Percentiles rank a stretch among this genome's conserved stretches.
These are phyloP conservation scores for Coreoperca whiteheadi DNA, from an alignment of 2,113 vertebrate species.

Conservation along the genomic window DNA sequence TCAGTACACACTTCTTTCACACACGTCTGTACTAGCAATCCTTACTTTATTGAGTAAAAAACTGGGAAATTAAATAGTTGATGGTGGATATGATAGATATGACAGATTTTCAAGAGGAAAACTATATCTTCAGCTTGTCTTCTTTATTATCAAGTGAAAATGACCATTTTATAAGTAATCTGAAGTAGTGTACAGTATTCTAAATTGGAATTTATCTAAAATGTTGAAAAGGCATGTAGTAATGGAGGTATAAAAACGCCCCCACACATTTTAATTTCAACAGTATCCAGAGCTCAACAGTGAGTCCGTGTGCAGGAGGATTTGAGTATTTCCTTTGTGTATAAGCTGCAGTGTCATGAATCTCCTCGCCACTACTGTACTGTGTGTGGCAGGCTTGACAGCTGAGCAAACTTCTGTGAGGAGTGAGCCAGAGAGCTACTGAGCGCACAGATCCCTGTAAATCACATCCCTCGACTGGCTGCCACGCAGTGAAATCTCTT, in stretches of 20 bases:
- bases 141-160: background rate
- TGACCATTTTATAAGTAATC: background rate
- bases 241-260: background rate
- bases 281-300: background rate
- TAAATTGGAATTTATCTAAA: background rate
- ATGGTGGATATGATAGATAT: background rate
- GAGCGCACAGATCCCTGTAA: constrained; percentile 62
- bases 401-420: constrained; percentile 72
- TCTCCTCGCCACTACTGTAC: constrained; percentile 13
- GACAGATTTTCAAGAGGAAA: background rate
- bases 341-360: constrained; percentile 45
- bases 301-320: constrained; percentile 19
- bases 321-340: constrained; percentile 18
- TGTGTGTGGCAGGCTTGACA: constrained; percentile 63
- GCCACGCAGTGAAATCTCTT: constrained; percentile 66
- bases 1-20: background rate
- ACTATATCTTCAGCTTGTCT: background rate
- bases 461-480: constrained; percentile 62
- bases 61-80: background rate
- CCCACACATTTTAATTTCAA: no score
- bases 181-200: background rate
- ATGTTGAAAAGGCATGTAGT: background rate
- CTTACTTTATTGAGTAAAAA: no score
- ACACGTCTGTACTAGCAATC: background rate
- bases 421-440: constrained; percentile 33